Percentiles rank a stretch among this genome's conserved stretches.
These are phyloP conservation scores for Stenichneumon culpator DNA, from an alignment of 2,888 invertebrate genomes.

Conservation along the genomic window DNA sequence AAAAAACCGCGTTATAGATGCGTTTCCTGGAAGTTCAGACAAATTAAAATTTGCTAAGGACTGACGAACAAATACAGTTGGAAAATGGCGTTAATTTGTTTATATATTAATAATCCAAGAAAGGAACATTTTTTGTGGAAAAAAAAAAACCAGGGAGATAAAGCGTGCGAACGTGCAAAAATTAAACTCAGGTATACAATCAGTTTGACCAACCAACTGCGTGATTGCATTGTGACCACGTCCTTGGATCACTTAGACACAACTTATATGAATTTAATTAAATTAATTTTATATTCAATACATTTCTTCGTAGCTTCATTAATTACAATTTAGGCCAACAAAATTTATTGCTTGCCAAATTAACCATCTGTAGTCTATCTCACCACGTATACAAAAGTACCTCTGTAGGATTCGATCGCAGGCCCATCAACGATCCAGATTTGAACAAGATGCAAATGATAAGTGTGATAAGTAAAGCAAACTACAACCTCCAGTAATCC, in stretches of 20 bases:
- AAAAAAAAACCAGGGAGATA: not conserved
- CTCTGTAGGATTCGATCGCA: no score
- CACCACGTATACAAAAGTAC: no score
- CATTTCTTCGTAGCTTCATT: no score
- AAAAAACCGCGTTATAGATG: slow-evolving; percentile 72
- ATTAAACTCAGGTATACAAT: not conserved
- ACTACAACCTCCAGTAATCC: not conserved
- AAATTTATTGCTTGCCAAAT: no score
- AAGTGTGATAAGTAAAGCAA: not conserved
- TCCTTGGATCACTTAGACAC: no score
- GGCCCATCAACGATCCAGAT: no score
- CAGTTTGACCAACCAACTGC: not conserved
- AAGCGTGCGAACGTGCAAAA: not conserved
- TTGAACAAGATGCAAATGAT: no score
- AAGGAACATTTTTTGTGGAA: not conserved
- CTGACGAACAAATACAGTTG: slow-evolving; percentile 9
- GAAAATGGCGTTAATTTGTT: slow-evolving; percentile 5
- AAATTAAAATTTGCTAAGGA: not conserved
- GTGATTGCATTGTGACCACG: not conserved
- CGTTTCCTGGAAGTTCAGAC: slow-evolving; percentile 29
- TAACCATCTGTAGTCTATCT: no score
- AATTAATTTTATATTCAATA: no score
- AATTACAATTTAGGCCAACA: no score
- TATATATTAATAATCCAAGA: not conserved
- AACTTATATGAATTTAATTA: no score